Evolutionary conservation across 2,797 vertebrate genomes (phyloP), one percentile per base, ranked within the genome.

Genomic region (Coccyzus lansbergi): DNA sequence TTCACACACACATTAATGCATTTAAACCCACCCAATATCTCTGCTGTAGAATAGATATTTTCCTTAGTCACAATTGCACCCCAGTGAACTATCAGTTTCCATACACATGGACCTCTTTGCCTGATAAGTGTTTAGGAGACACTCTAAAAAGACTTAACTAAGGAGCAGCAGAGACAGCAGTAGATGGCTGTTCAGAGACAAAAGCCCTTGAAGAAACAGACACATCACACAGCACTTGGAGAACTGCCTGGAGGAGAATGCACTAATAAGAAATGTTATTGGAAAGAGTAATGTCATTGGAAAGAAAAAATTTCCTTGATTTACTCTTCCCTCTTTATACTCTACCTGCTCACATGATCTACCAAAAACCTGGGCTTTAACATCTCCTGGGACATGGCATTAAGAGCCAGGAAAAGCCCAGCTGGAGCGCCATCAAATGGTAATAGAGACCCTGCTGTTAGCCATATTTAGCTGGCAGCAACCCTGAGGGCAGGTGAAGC

Each of bases 381-480:
- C 42, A 59, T 71, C 88, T 49, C 63, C 64, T 80, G 72, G 75
- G 94, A 92, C 34, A 22, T 0, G 36, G 77, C 62, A 93, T 68
- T 51, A 89, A 69, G 42, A 90, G 79, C 51, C 91, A 94, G 76
- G 74, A 94, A 92, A 48, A 91, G 68, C 58, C 55, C 62, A 56
- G 81, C 76, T 95, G 94, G 81, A 86, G 28, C 95, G 59, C 65
- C 72, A 85, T 75, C 92, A 83, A 33, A 33, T 60, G 72, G 64
- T 67, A 87, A 94, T 5, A 92, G 56, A 69, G n/a, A 94, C 59
- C 63, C 56, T 84, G 69, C 80, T 88, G 87, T 36, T 75, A 71
- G 69, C 60, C 81, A 94, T 77, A 95, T 96, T 92, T 75, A 94
- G 44, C 51, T 91, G 86, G 74, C 91, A 96, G 86, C 46, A 89